phyloP scores from a whole-genome alignment of 2,797 vertebrate species.

The Halcyon badia region DNA sequence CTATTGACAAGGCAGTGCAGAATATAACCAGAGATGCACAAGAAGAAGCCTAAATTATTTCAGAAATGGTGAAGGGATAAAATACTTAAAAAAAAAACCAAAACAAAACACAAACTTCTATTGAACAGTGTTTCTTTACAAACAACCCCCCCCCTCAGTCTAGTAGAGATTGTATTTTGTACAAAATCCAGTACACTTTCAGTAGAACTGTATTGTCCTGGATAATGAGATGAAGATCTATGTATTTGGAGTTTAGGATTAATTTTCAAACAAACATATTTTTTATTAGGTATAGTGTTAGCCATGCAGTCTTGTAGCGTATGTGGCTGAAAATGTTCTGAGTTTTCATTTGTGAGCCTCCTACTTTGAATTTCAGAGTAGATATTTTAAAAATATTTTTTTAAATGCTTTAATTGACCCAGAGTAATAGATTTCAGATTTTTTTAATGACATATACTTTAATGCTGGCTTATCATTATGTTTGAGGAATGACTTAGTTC shows the following conservation, averaged over 20 bases:
- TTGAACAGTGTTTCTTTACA: not conserved
- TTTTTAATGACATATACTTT: not conserved
- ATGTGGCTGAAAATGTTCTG: not conserved
- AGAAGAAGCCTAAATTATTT: not conserved
- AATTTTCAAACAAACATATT: not conserved
- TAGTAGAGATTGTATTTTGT: not conserved
- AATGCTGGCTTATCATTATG: not conserved
- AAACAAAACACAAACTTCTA: not conserved
- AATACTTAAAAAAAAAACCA: not conserved
- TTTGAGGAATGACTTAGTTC: not conserved
- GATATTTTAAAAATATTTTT: not conserved
- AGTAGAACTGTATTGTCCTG: not conserved
- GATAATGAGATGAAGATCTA: not conserved
- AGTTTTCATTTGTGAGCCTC: not conserved
- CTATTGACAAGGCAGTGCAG: not conserved
- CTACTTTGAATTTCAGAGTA: not conserved
- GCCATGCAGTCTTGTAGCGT: not conserved
- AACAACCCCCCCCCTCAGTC: accelerated
- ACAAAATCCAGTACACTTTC: not conserved
- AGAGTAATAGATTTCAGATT: not conserved
- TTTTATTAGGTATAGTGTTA: not conserved
- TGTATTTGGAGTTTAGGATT: not conserved
- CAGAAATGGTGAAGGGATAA: not conserved
- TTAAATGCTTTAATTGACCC: accelerated
- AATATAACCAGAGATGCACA: not conserved